Evolutionary conservation across 2,797 vertebrate genomes (phyloP), one percentile per base, ranked within the genome.

Genomic region (Notolabrus celidotus): DNA sequence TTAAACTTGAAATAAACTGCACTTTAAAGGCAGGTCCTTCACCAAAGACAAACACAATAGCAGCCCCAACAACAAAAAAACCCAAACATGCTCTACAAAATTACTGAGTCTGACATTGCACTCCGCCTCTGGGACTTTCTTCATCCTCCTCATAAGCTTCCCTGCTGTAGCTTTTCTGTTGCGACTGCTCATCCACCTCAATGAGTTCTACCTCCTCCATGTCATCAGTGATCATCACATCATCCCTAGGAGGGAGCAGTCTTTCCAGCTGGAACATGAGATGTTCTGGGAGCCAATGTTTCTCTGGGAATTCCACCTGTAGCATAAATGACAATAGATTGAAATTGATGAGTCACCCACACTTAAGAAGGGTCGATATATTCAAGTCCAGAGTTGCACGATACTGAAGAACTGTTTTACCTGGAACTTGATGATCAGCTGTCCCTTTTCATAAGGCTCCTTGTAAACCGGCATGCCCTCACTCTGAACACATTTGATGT

Each of bases 391-490:
- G 8, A 36, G 9, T 14, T 25, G 31, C 19, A n/a, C 15, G 39
- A 27, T 19, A 34, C 2, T 36, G 8, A 36, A 38, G 4, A 58
- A 20, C 47, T 17, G 7, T 38, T 33, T 10, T 85, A 98, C 98
- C 90, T 95, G 54, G 22, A 99, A 99, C 0, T 96, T 87, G 79
- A 99, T 90, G 42, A 97, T 92, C 7, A 99, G 94, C 49, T 87
- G 93, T 60, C 98, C 98, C 80, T 86, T 97, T 29, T 98, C 96
- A 87, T 87, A 94, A 14, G 97, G 97, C 3, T 95, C 92, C 68
- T 87, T 96, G 86, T 96, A 94, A 65, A 97, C 46, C 0, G 98
- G 97, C 97, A 99, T 97, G 3, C 98, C 98, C 85, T 99, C 97
- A 0, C 94, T 96, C 33, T 67, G 88, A 64, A 99, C 86, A 72